Conservation (phyloP, 2,113 vertebrate species). For the Tringa solitaria region DNA sequence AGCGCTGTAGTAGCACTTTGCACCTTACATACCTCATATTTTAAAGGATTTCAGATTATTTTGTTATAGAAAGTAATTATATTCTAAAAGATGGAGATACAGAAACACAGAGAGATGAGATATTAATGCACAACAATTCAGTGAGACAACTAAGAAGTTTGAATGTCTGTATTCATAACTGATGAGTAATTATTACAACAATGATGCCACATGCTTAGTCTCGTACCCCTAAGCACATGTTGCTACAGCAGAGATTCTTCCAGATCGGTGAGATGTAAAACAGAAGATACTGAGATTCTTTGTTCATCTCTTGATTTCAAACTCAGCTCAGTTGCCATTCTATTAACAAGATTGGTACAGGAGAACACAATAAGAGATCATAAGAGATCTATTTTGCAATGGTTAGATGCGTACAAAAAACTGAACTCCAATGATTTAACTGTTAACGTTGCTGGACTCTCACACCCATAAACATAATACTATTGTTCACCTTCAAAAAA, state of each 20-base stretch:
- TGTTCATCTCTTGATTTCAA: background rate
- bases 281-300: background rate
- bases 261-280: background rate
- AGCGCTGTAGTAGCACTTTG: background rate
- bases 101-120: background rate
- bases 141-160: background rate
- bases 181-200: background rate
- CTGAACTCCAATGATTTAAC: background rate
- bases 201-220: background rate
- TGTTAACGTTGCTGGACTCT: background rate
- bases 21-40: background rate
- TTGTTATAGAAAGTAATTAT: background rate
- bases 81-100: background rate
- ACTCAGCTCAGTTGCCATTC: background rate
- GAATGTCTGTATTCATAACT: background rate
- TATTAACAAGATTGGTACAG: background rate
- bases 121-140: background rate
- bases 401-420: background rate
- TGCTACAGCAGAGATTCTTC: background rate
- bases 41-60: background rate
- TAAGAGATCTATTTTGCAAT: background rate
- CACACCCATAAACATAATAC: background rate
- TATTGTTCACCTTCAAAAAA: background rate
- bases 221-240: background rate
- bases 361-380: background rate